These are phyloP conservation scores for Sericinus montela DNA, from an alignment of 2,888 invertebrate species.

Conservation along the genomic window DNA sequence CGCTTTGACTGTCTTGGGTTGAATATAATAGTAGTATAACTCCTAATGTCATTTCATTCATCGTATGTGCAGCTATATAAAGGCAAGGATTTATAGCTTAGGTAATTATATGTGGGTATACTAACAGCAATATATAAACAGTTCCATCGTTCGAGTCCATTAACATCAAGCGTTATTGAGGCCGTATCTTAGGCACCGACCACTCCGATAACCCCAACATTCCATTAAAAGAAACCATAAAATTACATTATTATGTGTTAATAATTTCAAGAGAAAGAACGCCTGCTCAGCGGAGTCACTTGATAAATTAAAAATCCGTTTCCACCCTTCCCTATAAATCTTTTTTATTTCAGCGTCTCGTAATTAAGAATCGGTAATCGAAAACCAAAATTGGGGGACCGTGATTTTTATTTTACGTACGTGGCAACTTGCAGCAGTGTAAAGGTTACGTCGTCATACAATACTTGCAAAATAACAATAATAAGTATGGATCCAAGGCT, in stretches of 20 bases:
- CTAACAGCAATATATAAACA: slow-evolving; percentile 32
- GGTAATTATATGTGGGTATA: slow-evolving; percentile 12
- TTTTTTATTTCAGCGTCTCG: slow-evolving; percentile 35
- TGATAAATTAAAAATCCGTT: slow-evolving; percentile 60
- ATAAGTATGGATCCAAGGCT: slow-evolving; percentile 36
- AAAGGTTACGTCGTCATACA: slow-evolving; percentile 38
- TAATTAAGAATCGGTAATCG: slow-evolving; percentile 35
- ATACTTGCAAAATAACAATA: slow-evolving; percentile 37
- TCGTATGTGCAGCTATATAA: slow-evolving; percentile 15
- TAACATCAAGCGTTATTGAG: slow-evolving; percentile 67
- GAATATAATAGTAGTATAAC: too few species aligned
- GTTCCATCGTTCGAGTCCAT: slow-evolving; percentile 53
- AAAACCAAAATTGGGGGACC: slow-evolving; percentile 42
- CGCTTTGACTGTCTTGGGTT: too few species aligned
- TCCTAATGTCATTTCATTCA: slow-evolving; percentile 14
- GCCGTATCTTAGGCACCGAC: slow-evolving; percentile 58
- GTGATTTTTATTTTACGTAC: slow-evolving; percentile 45
- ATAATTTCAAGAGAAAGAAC: slow-evolving; percentile 70
- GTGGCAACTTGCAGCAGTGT: slow-evolving; percentile 44
- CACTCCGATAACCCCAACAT: slow-evolving; percentile 61
- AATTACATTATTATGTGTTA: slow-evolving; percentile 78
- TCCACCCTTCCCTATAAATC: slow-evolving; percentile 42
- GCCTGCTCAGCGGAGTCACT: slow-evolving; percentile 39
- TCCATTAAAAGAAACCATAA: slow-evolving; percentile 76
- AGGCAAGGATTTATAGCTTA: slow-evolving; percentile 15